A percentile compares a stretch with the other conserved stretches of the same genome.
Conservation (phyloP, 1,140 invertebrate species). For the Lycorma delicatula region DNA sequence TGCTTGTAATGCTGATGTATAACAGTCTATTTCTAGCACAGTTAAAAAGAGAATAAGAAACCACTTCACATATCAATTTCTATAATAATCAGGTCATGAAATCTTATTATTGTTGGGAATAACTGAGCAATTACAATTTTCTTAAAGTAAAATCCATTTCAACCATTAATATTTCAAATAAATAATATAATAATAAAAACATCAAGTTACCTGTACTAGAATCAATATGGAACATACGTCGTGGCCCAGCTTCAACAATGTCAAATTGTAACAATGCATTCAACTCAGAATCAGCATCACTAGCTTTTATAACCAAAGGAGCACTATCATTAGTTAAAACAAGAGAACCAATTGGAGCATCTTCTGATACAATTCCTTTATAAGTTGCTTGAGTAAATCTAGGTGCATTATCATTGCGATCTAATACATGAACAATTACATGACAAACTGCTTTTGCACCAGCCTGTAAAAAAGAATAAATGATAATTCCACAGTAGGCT, state of each 20-base stretch:
- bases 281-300: constrained; percentile 68
- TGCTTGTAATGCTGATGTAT: too few relatives aligned
- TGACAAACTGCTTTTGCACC: constrained; percentile 54
- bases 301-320: constrained; percentile 69
- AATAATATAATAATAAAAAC: not conserved
- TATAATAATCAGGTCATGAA: too few relatives aligned
- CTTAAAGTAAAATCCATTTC: not conserved
- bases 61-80: too few relatives aligned
- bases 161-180: not conserved
- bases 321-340: constrained; percentile 56
- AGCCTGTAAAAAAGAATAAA: constrained; percentile 42
- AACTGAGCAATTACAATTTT: not conserved
- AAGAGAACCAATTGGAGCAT: constrained; percentile 57
- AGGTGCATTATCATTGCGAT: constrained; percentile 82
- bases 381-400: constrained; percentile 59
- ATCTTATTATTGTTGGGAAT: not conserved
- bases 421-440: constrained; percentile 66
- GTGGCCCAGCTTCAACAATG: constrained; percentile 66
- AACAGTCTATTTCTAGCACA: too few relatives aligned
- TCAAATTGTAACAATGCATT: constrained; percentile 77
- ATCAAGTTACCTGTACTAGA: constrained; percentile 56
- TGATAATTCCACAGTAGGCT: constrained; percentile 15
- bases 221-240: constrained; percentile 75
- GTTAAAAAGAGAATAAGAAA: too few relatives aligned
- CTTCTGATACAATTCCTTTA: constrained; percentile 60